A percentile compares a stretch with the other conserved stretches of the same genome.
phyloP scores from a whole-genome alignment of 2,113 vertebrate genomes.

The Podilymbus podiceps region DNA sequence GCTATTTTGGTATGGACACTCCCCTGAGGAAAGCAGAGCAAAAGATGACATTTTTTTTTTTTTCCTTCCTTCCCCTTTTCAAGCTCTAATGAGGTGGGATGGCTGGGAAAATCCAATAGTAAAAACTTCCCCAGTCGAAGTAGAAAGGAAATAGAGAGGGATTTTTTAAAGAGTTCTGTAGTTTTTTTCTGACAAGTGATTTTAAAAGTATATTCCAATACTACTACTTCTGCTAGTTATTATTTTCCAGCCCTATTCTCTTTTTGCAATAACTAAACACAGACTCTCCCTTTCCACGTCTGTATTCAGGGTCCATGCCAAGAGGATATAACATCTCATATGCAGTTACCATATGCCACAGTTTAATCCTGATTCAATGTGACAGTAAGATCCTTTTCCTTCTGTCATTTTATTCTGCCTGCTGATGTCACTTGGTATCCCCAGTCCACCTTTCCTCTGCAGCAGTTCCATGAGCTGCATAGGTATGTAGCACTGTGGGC shows the following conservation, averaged over 20 bases:
- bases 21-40: neutral
- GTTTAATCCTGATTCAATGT: constrained; percentile 27
- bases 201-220: neutral
- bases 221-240: neutral
- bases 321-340: neutral
- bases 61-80: neutral
- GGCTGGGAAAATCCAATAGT: neutral
- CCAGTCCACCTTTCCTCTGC: neutral
- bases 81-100: neutral
- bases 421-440: neutral
- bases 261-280: neutral
- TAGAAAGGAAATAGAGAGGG: neutral
- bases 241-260: neutral
- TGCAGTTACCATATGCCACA: neutral
- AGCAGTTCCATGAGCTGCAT: neutral
- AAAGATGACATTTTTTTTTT: neutral
- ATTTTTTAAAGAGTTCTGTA: neutral
- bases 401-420: neutral
- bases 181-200: neutral
- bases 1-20: neutral
- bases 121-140: neutral
- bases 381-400: constrained; percentile 14
- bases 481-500: too few species aligned
- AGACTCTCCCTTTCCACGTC: neutral
- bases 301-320: neutral